phyloP scores from a whole-genome alignment of 2,113 vertebrate genomes.

The Scomber colias region DNA sequence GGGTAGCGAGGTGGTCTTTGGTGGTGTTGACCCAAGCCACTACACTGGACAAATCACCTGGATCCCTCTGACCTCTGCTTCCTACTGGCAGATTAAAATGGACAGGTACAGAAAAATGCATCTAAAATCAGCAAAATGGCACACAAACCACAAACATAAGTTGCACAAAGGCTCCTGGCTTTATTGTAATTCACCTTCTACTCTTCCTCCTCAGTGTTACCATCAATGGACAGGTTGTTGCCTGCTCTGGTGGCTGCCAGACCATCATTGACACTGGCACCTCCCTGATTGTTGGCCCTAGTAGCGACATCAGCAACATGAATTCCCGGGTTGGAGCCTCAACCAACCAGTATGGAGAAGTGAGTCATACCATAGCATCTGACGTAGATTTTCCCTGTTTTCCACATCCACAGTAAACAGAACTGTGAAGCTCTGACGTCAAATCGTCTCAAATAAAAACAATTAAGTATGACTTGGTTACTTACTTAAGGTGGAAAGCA shows the following conservation, averaged over 20 bases:
- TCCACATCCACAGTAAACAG: conserved; percentile 58
- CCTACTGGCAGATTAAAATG: conserved; percentile 87
- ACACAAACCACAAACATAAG: not conserved
- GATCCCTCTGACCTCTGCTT: conserved; percentile 81
- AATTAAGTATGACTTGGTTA: conserved; percentile 33
- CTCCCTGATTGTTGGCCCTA: conserved; percentile 76
- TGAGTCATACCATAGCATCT: conserved; percentile 63
- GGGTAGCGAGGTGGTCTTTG: conserved; percentile 83
- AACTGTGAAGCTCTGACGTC: conserved; percentile 57
- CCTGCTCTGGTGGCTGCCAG: conserved; percentile 75
- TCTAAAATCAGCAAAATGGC: not conserved
- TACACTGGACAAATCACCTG: conserved; percentile 81
- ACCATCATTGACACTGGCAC: conserved; percentile 82
- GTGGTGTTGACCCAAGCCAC: conserved; percentile 73
- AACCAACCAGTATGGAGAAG: conserved; percentile 68
- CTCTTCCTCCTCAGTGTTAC: conserved; percentile 63
- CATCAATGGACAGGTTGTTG: conserved; percentile 74
- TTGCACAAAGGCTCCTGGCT: not conserved
- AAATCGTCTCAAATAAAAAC: conserved; percentile 63
- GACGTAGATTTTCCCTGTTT: conserved; percentile 49
- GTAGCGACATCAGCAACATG: conserved; percentile 73
- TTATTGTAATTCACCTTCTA: not conserved
- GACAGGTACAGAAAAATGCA: conserved; percentile 78
- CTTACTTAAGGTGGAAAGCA: conserved; percentile 49
- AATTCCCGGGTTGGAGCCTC: conserved; percentile 72